Percentiles rank a stretch among this genome's conserved stretches.
Conservation (phyloP, 2,888 invertebrate genomes). For the Cecidostiba fungosa region DNA sequence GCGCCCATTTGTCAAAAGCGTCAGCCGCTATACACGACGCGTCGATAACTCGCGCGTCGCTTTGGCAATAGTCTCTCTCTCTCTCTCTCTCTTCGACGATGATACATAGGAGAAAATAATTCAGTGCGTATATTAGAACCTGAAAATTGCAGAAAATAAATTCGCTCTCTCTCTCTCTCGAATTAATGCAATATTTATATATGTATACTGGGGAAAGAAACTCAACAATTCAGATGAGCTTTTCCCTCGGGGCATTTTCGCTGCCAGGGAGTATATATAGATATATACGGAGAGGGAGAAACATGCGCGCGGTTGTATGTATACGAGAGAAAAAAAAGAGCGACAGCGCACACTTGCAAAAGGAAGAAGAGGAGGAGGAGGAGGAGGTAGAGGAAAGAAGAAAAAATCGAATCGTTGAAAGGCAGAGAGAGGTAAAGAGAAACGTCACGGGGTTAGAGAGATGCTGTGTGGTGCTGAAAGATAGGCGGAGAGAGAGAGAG, state of each 20-base stretch:
- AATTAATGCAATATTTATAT: neutral
- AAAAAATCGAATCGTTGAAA: slow-evolving; percentile 43
- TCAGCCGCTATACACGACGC: slow-evolving; percentile 39
- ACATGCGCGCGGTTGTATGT: neutral
- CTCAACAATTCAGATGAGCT: neutral
- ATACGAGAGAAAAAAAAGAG: neutral
- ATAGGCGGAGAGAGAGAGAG: neutral
- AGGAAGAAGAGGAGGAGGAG: neutral
- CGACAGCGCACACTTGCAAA: neutral
- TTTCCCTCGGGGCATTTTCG: neutral
- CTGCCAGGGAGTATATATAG: too few species aligned
- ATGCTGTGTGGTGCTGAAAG: neutral
- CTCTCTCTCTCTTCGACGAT: too few species aligned
- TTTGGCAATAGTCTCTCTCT: too few species aligned
- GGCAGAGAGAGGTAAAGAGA: slow-evolving; percentile 32
- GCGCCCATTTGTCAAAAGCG: slow-evolving; percentile 61
- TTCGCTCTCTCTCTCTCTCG: too few species aligned
- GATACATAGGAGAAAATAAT: too few species aligned
- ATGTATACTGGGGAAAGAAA: neutral
- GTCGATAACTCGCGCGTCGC: slow-evolving; percentile 56
- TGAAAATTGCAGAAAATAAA: too few species aligned
- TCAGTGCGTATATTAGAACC: too few species aligned
- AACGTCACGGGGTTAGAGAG: slow-evolving; percentile 15
- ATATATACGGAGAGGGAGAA: too few species aligned
- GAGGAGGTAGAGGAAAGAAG: neutral